A percentile compares a stretch with the other conserved stretches of the same genome.
These are phyloP conservation scores for Prenolepis imparis DNA, from an alignment of 2,888 invertebrate genomes.

Conservation along the genomic window DNA sequence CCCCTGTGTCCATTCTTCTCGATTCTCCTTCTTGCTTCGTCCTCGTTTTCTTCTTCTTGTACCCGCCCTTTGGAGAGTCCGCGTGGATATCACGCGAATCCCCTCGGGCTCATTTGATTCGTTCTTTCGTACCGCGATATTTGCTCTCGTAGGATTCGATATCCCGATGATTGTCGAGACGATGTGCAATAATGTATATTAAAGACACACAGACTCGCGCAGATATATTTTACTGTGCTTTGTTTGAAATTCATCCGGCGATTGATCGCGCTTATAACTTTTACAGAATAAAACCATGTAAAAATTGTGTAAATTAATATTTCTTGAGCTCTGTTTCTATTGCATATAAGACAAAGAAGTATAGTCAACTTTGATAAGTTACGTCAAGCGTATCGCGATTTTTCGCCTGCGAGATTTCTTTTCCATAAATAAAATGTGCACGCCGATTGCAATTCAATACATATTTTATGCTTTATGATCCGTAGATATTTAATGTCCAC, in stretches of 20 bases:
- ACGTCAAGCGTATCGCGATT: conserved; percentile 54
- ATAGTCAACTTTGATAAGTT: conserved; percentile 28
- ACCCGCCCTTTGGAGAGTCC: conserved; percentile 37
- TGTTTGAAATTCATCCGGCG: background rate
- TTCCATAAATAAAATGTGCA: conserved; percentile 60
- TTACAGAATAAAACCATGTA: background rate
- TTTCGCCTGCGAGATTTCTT: conserved; percentile 46
- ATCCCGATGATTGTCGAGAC: conserved; percentile 17
- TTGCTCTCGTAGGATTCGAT: conserved; percentile 35
- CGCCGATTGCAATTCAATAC: conserved; percentile 61
- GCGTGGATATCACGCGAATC: conserved; percentile 70
- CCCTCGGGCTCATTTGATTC: conserved; percentile 58
- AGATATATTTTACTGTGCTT: background rate
- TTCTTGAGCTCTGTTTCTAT: background rate
- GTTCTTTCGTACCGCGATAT: conserved; percentile 46
- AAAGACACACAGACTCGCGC: background rate
- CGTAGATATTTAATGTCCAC: conserved; percentile 61
- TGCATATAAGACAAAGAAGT: background rate
- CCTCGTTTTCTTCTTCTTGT: conserved; percentile 36
- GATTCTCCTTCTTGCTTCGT: conserved; percentile 40
- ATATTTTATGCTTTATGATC: conserved; percentile 70
- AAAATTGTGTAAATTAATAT: background rate
- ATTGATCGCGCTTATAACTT: background rate
- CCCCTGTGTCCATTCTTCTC: conserved; percentile 56
- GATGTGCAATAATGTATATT: background rate